phyloP scores from a whole-genome alignment of 2,797 vertebrate species.

The Hydrocynus forskahlii region DNA sequence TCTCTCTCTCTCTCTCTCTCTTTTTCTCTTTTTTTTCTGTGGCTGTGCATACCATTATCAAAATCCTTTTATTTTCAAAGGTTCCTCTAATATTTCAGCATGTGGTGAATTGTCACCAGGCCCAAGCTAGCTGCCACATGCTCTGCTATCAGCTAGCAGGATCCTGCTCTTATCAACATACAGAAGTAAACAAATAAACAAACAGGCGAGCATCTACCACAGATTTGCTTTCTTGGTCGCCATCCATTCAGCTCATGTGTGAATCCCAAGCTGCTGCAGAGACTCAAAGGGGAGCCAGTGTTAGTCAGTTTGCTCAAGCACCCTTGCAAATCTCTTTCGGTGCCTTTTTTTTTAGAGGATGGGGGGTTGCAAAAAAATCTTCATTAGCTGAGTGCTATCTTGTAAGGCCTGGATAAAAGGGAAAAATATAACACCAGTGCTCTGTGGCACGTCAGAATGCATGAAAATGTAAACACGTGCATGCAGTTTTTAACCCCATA shows the following conservation, averaged over 20 bases:
- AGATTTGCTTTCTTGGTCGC: constrained; percentile 40
- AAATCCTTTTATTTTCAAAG: constrained; percentile 70
- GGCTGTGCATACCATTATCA: constrained; percentile 74
- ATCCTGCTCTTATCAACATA: constrained; percentile 74
- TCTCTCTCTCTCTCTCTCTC: constrained; percentile 54
- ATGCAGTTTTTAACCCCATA: constrained; percentile 21
- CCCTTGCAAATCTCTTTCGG: constrained; percentile 51
- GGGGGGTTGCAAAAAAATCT: not conserved
- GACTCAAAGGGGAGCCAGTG: constrained; percentile 43
- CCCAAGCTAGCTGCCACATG: constrained; percentile 60
- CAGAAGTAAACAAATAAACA: constrained; percentile 70
- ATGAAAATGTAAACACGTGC: constrained; percentile 45
- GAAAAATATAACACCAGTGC: constrained; percentile 34
- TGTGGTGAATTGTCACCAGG: constrained; percentile 28
- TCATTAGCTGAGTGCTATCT: constrained; percentile 36
- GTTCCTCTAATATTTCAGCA: constrained; percentile 66
- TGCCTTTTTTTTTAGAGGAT: constrained; percentile 6
- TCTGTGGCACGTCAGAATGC: constrained; percentile 55
- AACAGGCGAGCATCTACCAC: constrained; percentile 48
- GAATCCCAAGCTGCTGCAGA: constrained; percentile 44
- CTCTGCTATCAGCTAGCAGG: constrained; percentile 69
- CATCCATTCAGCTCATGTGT: constrained; percentile 51
- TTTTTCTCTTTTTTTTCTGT: constrained; percentile 42
- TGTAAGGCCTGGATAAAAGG: constrained; percentile 10
- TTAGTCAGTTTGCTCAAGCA: constrained; percentile 51